Evolutionary conservation across 2,888 invertebrate genomes (phyloP), one percentile per base, ranked within the genome.

Genomic region (Chrysodeixis includens): DNA sequence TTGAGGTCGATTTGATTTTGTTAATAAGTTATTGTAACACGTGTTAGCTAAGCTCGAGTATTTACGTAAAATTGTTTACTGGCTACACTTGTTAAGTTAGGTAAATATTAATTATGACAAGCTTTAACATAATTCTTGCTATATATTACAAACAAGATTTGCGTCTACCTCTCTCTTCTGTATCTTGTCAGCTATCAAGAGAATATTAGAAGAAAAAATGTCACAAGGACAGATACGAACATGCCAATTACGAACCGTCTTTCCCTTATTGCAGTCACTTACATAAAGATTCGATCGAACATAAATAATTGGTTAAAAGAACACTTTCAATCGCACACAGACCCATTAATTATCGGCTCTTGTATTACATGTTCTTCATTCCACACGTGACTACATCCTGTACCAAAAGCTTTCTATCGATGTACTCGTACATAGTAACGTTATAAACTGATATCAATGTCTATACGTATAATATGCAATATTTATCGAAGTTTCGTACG

Each of bases 21-120:
- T 51, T 14, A 14, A 26, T 49, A 56, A 53, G 46, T 18, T 46
- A 46, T 18, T 46, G 46, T 40, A 40, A 40, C 40, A 40, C 6
- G 14, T 40, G n/a, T 40, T 40, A 46, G 10, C 46, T 10, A 49
- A 49, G 10, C 10, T 18, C 20, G 18, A 18, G 46, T 49, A 10
- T 49, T 18, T 10, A 49, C 20, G 20, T 18, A 49, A 49, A 49
- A 20, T 20, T 2, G 1, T 20, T 10, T 20, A 8, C 18, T 49
- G 1, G 12, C 16, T 49, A 20, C 18, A 18, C 18, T 18, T 49
- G 46, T 49, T 10, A 1, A 40, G 40, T 40, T n/a, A 40, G n/a
- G 40, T 40, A 35, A 26, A 26, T 26, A 2, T 26, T 26, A 26
- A 35, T 35, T 35, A 35, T 12, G 14, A 14, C 4, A 35, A 2